Conservation (phyloP, 2,888 invertebrate species). For the Troides oblongomaculatus region DNA sequence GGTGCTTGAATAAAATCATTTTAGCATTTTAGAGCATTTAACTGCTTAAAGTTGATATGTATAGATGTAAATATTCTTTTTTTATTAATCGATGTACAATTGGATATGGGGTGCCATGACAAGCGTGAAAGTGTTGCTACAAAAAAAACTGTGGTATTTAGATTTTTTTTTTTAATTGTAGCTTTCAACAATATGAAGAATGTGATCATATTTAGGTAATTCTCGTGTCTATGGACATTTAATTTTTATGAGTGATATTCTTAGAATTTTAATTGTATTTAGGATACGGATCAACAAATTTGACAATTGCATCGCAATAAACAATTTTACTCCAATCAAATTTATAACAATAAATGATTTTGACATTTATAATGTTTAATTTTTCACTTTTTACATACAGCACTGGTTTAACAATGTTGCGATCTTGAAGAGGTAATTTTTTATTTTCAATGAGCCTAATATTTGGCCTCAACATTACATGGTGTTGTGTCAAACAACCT, state of each 20-base stretch:
- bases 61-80: slow-evolving; percentile 52
- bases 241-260: slow-evolving; percentile 25
- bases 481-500: no score
- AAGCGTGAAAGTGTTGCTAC: slow-evolving; percentile 35
- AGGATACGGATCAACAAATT: slow-evolving; percentile 15
- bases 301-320: slow-evolving; percentile 16
- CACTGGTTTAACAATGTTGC: no score
- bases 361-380: slow-evolving; percentile 13
- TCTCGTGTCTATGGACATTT: slow-evolving; percentile 14
- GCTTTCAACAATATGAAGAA: slow-evolving; percentile 21
- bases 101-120: slow-evolving; percentile 60
- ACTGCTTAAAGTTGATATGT: slow-evolving; percentile 49
- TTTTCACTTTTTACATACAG: slow-evolving; percentile 32
- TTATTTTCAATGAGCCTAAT: no score
- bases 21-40: slow-evolving; percentile 77
- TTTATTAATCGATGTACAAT: slow-evolving; percentile 36
- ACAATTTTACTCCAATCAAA: slow-evolving; percentile 21
- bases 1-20: slow-evolving; percentile 59
- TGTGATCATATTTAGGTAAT: slow-evolving; percentile 24
- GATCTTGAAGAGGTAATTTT: no score
- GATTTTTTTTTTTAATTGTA: slow-evolving; percentile 21
- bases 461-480: no score
- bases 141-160: slow-evolving; percentile 32
- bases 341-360: slow-evolving; percentile 24
- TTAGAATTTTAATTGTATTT: slow-evolving; percentile 11